Evolutionary conservation across 1,140 invertebrate species (phyloP).

Genomic region (Heterodera carotae): DNA sequence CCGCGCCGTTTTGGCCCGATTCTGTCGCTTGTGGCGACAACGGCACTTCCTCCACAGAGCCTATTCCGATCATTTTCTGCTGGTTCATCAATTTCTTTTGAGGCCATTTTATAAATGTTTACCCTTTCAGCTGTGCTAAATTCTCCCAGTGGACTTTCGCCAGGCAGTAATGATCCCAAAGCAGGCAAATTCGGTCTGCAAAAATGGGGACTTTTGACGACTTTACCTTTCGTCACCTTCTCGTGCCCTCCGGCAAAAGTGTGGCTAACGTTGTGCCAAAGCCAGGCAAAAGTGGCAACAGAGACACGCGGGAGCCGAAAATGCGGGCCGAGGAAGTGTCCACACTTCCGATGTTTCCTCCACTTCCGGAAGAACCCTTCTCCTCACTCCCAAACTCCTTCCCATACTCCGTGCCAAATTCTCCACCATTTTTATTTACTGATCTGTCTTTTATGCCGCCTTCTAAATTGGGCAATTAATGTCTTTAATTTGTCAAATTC

Average conservation of each 20-base stretch:
- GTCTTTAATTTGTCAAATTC: conserved; percentile 11
- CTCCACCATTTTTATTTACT: not conserved
- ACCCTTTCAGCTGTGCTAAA: not conserved
- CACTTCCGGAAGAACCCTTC: not conserved
- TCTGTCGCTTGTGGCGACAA: conserved; percentile 7
- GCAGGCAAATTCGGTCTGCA: not conserved
- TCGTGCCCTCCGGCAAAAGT: conserved; percentile 9
- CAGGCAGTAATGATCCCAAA: not conserved
- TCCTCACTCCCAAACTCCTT: conserved; percentile 45
- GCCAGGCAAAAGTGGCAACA: conserved; percentile 3
- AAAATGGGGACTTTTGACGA: not conserved
- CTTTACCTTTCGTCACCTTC: not conserved
- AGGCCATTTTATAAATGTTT: not conserved
- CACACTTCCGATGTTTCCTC: conserved; percentile 9
- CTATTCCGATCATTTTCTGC: conserved; percentile 30
- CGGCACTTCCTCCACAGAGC: conserved; percentile 28
- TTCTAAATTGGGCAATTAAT: not conserved
- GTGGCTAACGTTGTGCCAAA: not conserved
- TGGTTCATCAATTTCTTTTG: not conserved
- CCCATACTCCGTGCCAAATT: conserved; percentile 46
- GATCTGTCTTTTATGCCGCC: not conserved
- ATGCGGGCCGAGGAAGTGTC: not conserved
- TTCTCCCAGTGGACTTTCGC: not conserved
- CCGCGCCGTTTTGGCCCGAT: not conserved
- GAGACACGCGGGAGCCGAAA: not conserved